A percentile compares a stretch with the other conserved stretches of the same genome.
These are phyloP conservation scores for Ctenosaura bakeri DNA, from an alignment of 2,797 vertebrate species.

Conservation along the genomic window DNA sequence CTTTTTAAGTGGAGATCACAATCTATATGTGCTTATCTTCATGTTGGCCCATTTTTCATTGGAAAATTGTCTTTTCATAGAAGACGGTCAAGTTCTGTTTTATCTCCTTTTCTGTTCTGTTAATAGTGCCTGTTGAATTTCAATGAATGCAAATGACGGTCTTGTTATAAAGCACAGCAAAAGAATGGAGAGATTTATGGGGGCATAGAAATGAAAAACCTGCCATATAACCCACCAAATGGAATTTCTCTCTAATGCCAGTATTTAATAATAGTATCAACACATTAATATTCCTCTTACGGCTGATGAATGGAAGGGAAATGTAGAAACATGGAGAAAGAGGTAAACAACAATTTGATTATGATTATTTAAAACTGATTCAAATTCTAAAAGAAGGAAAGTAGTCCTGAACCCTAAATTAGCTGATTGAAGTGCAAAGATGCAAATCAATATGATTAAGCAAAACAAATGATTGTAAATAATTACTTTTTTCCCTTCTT, in stretches of 20 bases:
- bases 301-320: slow-evolving; percentile 16
- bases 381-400: slow-evolving; percentile 54
- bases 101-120: background rate
- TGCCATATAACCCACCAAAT: slow-evolving; percentile 36
- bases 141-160: slow-evolving; percentile 43
- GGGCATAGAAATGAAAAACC: slow-evolving; percentile 53
- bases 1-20: background rate
- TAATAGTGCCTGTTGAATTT: slow-evolving; percentile 18
- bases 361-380: slow-evolving; percentile 58
- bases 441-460: slow-evolving; percentile 58
- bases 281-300: slow-evolving; percentile 49
- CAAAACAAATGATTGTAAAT: slow-evolving; percentile 31
- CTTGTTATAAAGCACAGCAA: slow-evolving; percentile 25
- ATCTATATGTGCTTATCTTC: background rate
- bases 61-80: slow-evolving; percentile 7
- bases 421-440: slow-evolving; percentile 41
- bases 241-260: slow-evolving; percentile 24
- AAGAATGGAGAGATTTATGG: slow-evolving; percentile 39
- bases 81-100: slow-evolving; percentile 11
- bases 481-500: slow-evolving; percentile 13
- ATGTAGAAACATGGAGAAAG: background rate
- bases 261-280: slow-evolving; percentile 57
- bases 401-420: slow-evolving; percentile 44
- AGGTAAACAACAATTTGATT: slow-evolving; percentile 60
- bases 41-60: background rate